phyloP scores from a whole-genome alignment of 2,888 invertebrate species.

The Diploptera punctata region DNA sequence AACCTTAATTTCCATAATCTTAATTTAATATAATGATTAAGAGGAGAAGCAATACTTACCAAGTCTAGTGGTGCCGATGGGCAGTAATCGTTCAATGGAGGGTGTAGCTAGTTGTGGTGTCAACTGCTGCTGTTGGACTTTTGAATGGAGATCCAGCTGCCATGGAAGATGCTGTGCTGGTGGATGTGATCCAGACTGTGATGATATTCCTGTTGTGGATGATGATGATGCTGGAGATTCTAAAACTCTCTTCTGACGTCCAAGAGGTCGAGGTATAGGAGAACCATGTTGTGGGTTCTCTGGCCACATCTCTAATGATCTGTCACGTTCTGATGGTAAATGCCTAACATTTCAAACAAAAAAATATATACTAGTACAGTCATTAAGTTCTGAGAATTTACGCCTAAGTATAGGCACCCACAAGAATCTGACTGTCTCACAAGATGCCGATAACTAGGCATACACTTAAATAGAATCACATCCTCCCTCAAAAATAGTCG shows the following conservation, averaged over 20 bases:
- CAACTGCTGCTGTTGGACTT: conserved; percentile 1
- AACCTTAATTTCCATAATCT: no score
- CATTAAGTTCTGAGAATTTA: no score
- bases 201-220: conserved; percentile 32
- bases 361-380: no score
- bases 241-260: conserved; percentile 67
- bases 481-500: no score
- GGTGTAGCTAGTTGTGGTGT: conserved; percentile 52
- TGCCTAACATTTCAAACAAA: no score
- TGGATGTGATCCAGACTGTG: background rate
- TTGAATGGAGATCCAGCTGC: conserved; percentile 48
- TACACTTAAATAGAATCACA: no score
- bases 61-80: conserved; percentile 57
- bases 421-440: no score
- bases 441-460: no score
- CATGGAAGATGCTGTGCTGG: conserved; percentile 49
- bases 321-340: background rate
- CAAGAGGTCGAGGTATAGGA: conserved; percentile 61
- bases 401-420: no score
- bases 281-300: conserved; percentile 56
- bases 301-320: conserved; percentile 46
- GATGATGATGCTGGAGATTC: conserved; percentile 52
- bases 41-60: no score
- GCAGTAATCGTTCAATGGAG: conserved; percentile 62
- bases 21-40: no score